phyloP scores from a whole-genome alignment of 2,888 invertebrate genomes.

The Agrochola lota region DNA sequence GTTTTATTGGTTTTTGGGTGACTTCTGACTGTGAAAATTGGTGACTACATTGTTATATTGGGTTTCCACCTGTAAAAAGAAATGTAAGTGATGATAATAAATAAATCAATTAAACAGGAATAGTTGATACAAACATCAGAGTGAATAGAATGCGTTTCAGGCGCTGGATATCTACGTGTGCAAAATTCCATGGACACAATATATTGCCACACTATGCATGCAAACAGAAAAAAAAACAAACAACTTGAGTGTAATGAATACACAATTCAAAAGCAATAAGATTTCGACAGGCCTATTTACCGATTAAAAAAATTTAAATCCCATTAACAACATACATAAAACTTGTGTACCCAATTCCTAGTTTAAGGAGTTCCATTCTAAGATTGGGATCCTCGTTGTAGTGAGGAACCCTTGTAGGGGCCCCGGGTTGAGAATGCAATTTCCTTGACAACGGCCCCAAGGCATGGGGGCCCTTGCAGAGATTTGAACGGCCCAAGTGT shows the following conservation, averaged over 20 bases:
- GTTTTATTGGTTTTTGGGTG: too few species aligned
- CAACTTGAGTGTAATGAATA: neutral
- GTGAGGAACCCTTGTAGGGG: conserved; percentile 67
- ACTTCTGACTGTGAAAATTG: too few species aligned
- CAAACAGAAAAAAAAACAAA: neutral
- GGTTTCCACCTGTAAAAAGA: too few species aligned
- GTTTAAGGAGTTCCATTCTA: conserved; percentile 64
- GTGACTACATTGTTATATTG: too few species aligned
- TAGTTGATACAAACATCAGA: too few species aligned
- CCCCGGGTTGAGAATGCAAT: conserved; percentile 83
- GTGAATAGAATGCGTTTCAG: neutral
- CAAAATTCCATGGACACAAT: neutral
- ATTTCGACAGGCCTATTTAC: too few species aligned
- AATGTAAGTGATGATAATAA: too few species aligned
- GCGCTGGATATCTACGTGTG: neutral
- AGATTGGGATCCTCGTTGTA: conserved; percentile 67
- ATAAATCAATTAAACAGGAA: too few species aligned
- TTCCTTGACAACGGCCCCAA: conserved; percentile 82
- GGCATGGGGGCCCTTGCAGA: conserved; percentile 72
- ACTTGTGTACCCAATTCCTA: conserved; percentile 48
- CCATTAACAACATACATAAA: conserved; percentile 26
- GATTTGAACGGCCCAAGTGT: conserved; percentile 76
- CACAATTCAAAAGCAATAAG: neutral
- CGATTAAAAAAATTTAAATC: neutral
- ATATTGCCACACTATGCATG: neutral